Percentiles rank a stretch among this genome's conserved stretches.
Evolutionary conservation across 2,797 vertebrate species (phyloP).

Genomic region (Carduelis carduelis): DNA sequence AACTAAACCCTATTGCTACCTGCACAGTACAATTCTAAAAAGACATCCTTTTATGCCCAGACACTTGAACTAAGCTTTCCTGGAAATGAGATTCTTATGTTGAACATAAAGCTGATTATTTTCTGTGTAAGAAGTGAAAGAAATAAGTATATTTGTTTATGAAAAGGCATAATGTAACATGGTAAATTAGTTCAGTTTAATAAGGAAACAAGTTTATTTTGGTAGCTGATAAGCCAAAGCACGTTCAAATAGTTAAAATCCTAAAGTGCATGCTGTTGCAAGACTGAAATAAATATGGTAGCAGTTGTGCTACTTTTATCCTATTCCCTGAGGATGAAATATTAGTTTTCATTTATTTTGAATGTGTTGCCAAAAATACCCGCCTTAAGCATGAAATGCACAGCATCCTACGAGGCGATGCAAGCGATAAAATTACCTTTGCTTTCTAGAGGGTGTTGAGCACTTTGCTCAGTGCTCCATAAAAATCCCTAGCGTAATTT

Average conservation of each 20-base stretch:
- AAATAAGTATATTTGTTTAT: not conserved
- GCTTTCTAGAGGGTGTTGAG: not conserved
- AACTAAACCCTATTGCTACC: conserved; percentile 67
- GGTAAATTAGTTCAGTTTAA: not conserved
- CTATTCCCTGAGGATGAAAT: not conserved
- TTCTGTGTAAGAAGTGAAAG: not conserved
- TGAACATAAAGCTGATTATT: not conserved
- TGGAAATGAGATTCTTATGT: not conserved
- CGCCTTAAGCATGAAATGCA: not conserved
- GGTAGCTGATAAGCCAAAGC: not conserved
- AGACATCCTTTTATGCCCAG: conserved; percentile 4
- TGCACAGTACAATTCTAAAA: conserved; percentile 48
- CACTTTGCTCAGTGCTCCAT: not conserved
- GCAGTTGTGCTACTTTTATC: not conserved
- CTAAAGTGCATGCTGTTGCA: not conserved
- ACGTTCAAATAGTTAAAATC: not conserved
- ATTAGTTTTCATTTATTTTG: not conserved
- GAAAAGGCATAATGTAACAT: not conserved
- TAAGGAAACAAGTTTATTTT: not conserved
- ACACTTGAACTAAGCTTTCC: not conserved
- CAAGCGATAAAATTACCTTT: not conserved
- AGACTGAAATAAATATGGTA: not conserved
- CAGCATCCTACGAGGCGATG: not conserved
- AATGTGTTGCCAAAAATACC: not conserved
- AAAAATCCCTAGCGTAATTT: not conserved